Base-by-base conservation (phyloP, 2,888 invertebrate genomes). In the Plebejus argus region DNA sequence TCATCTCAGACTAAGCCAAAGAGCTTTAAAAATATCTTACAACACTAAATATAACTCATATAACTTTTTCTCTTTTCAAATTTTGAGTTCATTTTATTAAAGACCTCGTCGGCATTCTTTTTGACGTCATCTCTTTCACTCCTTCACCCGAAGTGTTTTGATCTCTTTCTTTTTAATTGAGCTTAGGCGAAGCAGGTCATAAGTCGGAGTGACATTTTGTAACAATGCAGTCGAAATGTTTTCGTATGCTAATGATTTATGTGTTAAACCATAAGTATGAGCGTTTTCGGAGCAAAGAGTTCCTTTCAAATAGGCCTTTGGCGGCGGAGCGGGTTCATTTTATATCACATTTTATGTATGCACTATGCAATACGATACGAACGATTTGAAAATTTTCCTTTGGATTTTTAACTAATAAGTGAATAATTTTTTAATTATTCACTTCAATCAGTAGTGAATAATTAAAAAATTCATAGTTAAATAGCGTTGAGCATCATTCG, bases 161-260 rank as follows among this genome's bases (percentile, higher is more conserved):
- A 81, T 90, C 89, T 86, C 87, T 87, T 86, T 90, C 90, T 83
- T 88, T 89, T 91, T 89, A 91, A 91, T 91, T 91, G 90, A 86
- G 86, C 86, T 91, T 89, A 91, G 90, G 89, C 89, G 92, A 88
- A 93, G 88, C 90, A 93, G 91, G 91, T 91, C 92, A 90, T 92
- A 93, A 94, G 92, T 91, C 87, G 90, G 86, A 90, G 91, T 92
- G 94, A 94, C 93, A 93, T 92, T 93, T 92, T 91, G 74, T 89
- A 93, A 94, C 93, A 94, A 93, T 90, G 85, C 88, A 86, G 86
- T 89, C 89, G 91, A 92, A 93, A 93, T 93, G 93, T 94, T 94
- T 93, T 93, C 91, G 91, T 93, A 91, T 93, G 90, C 87, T 90
- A 91, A 93, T 94, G 94, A 94, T 93, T 93, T 94, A 94, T 93